Evolutionary conservation across 2,797 vertebrate genomes (phyloP), one percentile per base, ranked within the genome.

Genomic region (Schizopygopsis pylzovi): DNA sequence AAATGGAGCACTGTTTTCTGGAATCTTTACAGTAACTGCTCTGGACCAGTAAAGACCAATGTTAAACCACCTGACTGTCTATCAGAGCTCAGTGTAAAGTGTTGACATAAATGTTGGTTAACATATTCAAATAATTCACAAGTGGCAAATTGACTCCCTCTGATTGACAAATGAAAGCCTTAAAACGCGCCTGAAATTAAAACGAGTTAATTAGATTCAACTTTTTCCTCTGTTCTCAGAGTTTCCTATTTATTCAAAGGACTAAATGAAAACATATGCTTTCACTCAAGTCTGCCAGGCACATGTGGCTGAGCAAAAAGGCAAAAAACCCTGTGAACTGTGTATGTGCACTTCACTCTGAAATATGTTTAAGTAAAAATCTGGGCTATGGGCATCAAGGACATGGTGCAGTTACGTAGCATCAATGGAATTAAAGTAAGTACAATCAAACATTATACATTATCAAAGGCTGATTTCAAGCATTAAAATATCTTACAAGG

Each of bases 201-300:
- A 54, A 86, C 8, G 45, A 87, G 73, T 83, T 88, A 87, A 89
- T 89, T 84, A 84, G 81, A 47, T 88, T 54, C 0, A 89, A 82
- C 78, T 82, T 83, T 75, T 93, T 68, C 79, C 90, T 79, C 84
- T 72, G 49, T 85, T 56, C 59, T 88, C 85, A 83, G 83, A 90
- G 61, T 90, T 91, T 90, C 89, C 90, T 90, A 83, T 90, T 89
- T 89, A 83, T 89, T 79, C 71, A 18, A 85, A 84, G 77, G 67
- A 56, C 85, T 92, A 90, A 93, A 92, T 80, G 83, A 88, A 91
- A 91, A 86, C 91, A 91, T 73, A 87, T 91, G 90, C 89, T 88
- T 87, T 75, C 28, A 41, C 76, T 84, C 47, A 65, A 81, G 72
- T 81, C 86, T 86, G 82, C 84, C 70, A 76, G 41, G 85, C 90